Evolutionary conservation across 2,888 invertebrate species (phyloP), one percentile per base, ranked within the genome.

Genomic region (Metacarcinus magister): DNA sequence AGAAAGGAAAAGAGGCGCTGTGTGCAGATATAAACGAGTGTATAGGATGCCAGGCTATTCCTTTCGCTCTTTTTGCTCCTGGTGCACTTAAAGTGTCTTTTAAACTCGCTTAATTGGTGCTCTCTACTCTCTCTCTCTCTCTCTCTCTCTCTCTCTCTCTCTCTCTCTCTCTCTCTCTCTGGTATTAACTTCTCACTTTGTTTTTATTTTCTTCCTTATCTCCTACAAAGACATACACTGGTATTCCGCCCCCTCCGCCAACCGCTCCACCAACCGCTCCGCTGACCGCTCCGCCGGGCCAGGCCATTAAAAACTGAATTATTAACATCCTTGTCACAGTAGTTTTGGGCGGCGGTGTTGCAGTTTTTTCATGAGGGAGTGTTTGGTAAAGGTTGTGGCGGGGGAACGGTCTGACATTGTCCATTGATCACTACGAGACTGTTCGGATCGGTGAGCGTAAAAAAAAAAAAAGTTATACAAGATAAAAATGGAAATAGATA

Each of bases 321-420:
- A 82, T 82, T 82, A 82, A 82, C 82, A 10, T 82, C 82, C 82
- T 82, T 82, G 82, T 82, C 82, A 28, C 32, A 82, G 82, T 23
- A 82, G 82, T 67, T 67, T 67, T 5, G 67, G 67, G 23, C n/a
- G 67, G 23, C 67, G 23, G 67, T 67, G 67, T 67, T 67, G 67
- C 67, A 67, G n/a, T n/a, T 67, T 67, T 67, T 60, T 32, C 82
- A 32, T 82, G 82, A 82, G 67, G 67, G 1, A 7, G n/a, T 5
- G 67, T 19, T 67, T n/a, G n/a, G 3, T 67, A 23, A 67, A 67
- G 23, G 19, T 16, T 67, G 67, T 67, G 67, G 67, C 67, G 19
- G 67, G 82, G 75, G 2, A 32, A 28, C 82, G 82, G 8, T 82
- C 5, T 23, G 82, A 28, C 82, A 82, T 32, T 82, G 82, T 82